Percentiles rank a stretch among this genome's conserved stretches.
Conservation (phyloP, 2,888 invertebrate genomes). For the Bellardia bayeri region DNA sequence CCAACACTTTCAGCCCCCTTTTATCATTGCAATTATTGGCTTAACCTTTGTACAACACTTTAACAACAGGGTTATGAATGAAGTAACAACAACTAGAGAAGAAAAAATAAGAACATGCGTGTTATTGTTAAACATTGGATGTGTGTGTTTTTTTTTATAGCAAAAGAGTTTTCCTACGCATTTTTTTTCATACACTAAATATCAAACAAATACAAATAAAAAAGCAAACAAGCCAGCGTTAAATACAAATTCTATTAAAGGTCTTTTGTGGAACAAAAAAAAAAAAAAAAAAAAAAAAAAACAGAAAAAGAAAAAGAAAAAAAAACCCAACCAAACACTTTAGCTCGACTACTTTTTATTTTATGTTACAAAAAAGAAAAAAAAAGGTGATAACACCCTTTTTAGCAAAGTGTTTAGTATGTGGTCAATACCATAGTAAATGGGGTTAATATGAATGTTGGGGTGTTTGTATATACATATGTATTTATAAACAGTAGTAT, state of each 20-base stretch:
- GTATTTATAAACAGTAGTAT: conserved; percentile 47
- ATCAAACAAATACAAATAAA: conserved; percentile 35
- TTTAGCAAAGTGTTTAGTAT: conserved; percentile 74
- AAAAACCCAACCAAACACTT: conserved; percentile 41
- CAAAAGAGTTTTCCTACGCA: conserved; percentile 59
- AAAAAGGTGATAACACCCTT: conserved; percentile 76
- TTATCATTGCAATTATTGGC: conserved; percentile 8
- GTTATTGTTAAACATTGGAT: conserved; percentile 59
- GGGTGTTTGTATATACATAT: conserved; percentile 5
- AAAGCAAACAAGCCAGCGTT: conserved; percentile 28
- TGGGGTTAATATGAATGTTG: conserved; percentile 65
- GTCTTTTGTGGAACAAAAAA: conserved; percentile 15
- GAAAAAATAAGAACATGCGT: conserved; percentile 68
- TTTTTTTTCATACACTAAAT: conserved; percentile 43
- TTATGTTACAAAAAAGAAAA: conserved; percentile 60
- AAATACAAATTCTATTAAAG: conserved; percentile 43
- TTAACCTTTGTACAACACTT: conserved; percentile 32
- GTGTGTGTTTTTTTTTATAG: conserved; percentile 22
- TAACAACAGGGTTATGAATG: conserved; percentile 42
- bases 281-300: background rate
- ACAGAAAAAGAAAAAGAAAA: conserved; percentile 13
- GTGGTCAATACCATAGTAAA: conserved; percentile 73
- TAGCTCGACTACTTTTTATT: conserved; percentile 63
- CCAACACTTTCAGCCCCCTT: conserved; percentile 30
- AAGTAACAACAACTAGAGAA: conserved; percentile 19